These are phyloP conservation scores for Acanthaster planci DNA, from an alignment of 35 echinoderm and acorn worm genomes.

Conservation along the genomic window DNA sequence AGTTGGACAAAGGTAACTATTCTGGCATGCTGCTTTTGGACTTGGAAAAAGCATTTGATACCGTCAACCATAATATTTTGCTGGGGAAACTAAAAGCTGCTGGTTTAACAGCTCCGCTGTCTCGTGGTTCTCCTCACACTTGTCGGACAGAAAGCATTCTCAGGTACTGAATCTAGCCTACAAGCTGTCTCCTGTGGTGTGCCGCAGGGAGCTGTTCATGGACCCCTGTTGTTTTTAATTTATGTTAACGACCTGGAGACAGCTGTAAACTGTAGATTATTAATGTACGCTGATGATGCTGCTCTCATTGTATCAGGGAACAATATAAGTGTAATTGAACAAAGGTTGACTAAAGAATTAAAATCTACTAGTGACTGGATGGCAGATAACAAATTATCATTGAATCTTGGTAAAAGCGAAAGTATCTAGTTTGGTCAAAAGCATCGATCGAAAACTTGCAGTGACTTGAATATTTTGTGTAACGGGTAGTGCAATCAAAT, in stretches of 20 bases:
- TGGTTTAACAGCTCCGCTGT: neutral
- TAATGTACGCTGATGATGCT: conserved; percentile 9
- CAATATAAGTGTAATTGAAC: neutral
- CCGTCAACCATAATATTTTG: neutral
- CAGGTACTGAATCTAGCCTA: conserved; percentile 13
- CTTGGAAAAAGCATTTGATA: neutral
- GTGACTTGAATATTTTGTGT: neutral
- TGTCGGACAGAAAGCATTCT: neutral
- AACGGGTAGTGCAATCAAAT: neutral
- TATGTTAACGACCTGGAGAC: conserved; percentile 4
- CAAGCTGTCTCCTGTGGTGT: neutral
- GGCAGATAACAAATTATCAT: conserved; percentile 2
- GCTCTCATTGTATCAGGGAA: neutral
- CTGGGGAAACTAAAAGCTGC: neutral
- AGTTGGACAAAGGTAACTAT: too few species aligned
- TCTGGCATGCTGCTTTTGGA: too few species aligned
- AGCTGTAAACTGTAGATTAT: neutral
- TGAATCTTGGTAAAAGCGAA: neutral
- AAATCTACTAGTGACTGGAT: neutral
- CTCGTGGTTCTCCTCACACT: neutral
- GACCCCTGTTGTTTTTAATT: conserved; percentile 3
- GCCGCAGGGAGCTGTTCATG: neutral
- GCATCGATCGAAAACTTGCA: neutral
- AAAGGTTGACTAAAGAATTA: conserved; percentile 3
- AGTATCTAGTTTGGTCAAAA: neutral